Evolutionary conservation across 2,888 invertebrate species (phyloP).

Genomic region (Limulus polyphemus): DNA sequence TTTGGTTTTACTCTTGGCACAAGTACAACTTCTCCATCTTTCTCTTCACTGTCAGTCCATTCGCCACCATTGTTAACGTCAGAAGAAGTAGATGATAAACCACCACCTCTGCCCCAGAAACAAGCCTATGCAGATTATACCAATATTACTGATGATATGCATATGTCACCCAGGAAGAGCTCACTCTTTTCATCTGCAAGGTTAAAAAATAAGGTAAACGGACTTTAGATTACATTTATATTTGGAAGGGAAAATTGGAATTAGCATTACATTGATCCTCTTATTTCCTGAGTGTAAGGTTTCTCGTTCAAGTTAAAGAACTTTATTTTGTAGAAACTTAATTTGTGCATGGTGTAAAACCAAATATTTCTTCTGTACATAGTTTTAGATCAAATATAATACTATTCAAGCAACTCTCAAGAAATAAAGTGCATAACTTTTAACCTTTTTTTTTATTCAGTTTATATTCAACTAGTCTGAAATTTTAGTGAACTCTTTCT

Average conservation of each 20-base stretch:
- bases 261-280: no score
- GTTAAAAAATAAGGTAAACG: slow-evolving; percentile 21
- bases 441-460: no score
- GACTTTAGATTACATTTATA: no score
- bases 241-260: no score
- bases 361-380: background rate
- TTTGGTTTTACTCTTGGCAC: slow-evolving; percentile 3
- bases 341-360: no score
- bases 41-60: slow-evolving; percentile 27
- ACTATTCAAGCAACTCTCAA: background rate
- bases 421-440: no score
- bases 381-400: slow-evolving; percentile 1
- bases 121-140: slow-evolving; percentile 25
- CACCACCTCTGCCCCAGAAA: slow-evolving; percentile 27
- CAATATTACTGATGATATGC: slow-evolving; percentile 24
- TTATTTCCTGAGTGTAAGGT: no score
- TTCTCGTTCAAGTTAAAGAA: no score
- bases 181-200: slow-evolving; percentile 17
- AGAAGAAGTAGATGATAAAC: slow-evolving; percentile 24
- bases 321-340: no score
- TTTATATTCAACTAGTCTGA: no score
- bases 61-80: slow-evolving; percentile 4
- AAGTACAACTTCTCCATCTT: slow-evolving; percentile 13
- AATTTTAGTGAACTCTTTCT: no score
- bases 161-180: slow-evolving; percentile 17